These are phyloP conservation scores for Manduca sexta DNA, from an alignment of 1,140 invertebrate species.

Conservation along the genomic window DNA sequence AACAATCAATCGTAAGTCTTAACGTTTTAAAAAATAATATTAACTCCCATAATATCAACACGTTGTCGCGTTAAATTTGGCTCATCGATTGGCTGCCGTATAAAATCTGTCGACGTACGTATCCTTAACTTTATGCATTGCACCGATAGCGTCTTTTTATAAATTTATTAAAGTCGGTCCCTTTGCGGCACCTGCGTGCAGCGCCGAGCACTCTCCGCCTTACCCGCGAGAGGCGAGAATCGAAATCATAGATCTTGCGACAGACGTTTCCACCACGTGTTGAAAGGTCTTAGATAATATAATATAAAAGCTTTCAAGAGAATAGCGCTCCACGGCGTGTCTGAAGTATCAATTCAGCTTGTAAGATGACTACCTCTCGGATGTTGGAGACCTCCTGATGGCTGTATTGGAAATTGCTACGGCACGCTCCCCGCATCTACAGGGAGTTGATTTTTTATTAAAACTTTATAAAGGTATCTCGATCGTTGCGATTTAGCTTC, in stretches of 20 bases:
- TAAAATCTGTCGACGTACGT: neutral
- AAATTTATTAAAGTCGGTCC: slow-evolving; percentile 22
- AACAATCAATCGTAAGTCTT: too few relatives aligned
- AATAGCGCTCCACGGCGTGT: slow-evolving; percentile 64
- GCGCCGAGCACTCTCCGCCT: slow-evolving; percentile 14
- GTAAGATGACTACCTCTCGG: slow-evolving; percentile 62
- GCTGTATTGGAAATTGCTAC: slow-evolving; percentile 68
- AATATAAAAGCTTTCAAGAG: slow-evolving; percentile 73
- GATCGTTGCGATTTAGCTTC: too few relatives aligned
- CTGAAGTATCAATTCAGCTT: slow-evolving; percentile 72
- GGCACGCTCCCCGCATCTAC: slow-evolving; percentile 36
- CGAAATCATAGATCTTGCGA: slow-evolving; percentile 62
- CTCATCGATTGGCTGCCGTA: too few relatives aligned
- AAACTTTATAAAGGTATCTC: slow-evolving; percentile 37
- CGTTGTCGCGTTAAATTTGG: too few relatives aligned
- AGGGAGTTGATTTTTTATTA: slow-evolving; percentile 62
- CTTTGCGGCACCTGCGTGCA: slow-evolving; percentile 18
- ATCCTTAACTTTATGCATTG: slow-evolving; percentile 7
- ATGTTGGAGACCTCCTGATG: slow-evolving; percentile 55
- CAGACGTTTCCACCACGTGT: slow-evolving; percentile 66
- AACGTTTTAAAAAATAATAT: too few relatives aligned
- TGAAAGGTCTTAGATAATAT: slow-evolving; percentile 72
- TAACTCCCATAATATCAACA: too few relatives aligned
- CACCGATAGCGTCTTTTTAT: slow-evolving; percentile 18
- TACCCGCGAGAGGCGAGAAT: slow-evolving; percentile 50